Conservation (phyloP, 2,113 vertebrate genomes). For the Miniopterus natalensis region DNA sequence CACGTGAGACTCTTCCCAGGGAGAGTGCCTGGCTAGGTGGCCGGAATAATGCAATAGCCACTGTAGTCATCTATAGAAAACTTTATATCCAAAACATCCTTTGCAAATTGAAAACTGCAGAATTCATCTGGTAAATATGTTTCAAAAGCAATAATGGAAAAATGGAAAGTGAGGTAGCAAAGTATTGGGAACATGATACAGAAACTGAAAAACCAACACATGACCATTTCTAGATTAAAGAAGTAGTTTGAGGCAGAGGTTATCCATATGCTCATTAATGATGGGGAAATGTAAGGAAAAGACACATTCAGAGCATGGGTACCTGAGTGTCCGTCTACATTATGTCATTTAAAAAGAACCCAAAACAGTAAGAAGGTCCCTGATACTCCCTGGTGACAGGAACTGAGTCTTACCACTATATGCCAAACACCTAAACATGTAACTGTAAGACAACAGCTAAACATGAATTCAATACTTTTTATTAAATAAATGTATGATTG, state of each 20-base stretch:
- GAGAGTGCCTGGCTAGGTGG: not conserved
- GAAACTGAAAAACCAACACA: conserved; percentile 27
- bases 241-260: not conserved
- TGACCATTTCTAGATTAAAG: not conserved
- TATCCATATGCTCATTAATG: not conserved
- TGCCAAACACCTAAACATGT: not conserved
- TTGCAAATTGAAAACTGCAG: conserved; percentile 35
- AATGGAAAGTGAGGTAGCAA: conserved; percentile 44
- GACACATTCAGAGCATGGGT: not conserved
- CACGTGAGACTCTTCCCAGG: not conserved
- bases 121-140: conserved; percentile 38
- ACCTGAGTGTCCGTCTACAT: too few relatives aligned
- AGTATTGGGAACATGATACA: not conserved
- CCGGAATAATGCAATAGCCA: not conserved
- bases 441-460: not conserved
- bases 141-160: conserved; percentile 38
- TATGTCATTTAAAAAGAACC: not conserved
- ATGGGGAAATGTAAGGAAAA: not conserved
- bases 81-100: not conserved
- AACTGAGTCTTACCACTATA: not conserved
- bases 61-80: not conserved
- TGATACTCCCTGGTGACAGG: not conserved
- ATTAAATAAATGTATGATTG: not conserved
- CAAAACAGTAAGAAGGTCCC: not conserved
- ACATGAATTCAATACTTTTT: not conserved